Evolutionary conservation across 2,113 vertebrate genomes (phyloP).

Genomic region (Jaculus jaculus): DNA sequence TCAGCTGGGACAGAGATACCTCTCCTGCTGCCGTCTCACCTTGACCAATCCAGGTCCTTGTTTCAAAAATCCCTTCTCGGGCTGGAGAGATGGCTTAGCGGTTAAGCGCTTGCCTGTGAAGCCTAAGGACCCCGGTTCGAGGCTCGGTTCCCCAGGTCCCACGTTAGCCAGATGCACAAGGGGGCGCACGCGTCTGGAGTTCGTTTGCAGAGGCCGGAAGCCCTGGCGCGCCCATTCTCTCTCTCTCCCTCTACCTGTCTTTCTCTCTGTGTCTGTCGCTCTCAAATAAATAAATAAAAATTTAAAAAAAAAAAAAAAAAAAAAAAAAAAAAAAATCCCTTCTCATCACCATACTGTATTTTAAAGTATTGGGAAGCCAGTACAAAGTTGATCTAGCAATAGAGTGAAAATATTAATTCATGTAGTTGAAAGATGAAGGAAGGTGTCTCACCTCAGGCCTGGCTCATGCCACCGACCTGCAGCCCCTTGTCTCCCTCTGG

Average conservation of each 20-base stretch:
- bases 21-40: rapidly evolving
- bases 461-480: neutral
- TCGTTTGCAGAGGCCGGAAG: too few species aligned
- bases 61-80: neutral
- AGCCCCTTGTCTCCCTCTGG: neutral
- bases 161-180: too few species aligned
- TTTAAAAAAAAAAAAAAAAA: too few species aligned
- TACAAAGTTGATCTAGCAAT: neutral
- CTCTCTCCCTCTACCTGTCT: too few species aligned
- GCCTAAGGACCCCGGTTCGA: too few species aligned
- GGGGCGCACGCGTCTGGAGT: too few species aligned
- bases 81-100: too few species aligned
- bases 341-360: neutral
- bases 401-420: neutral
- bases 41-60: neutral
- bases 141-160: too few species aligned
- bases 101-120: too few species aligned
- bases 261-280: too few species aligned
- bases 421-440: neutral
- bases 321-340: neutral
- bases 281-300: too few species aligned
- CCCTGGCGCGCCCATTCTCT: too few species aligned
- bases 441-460: neutral
- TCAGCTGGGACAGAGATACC: neutral
- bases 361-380: neutral